Evolutionary conservation across 2,797 vertebrate species (phyloP), one percentile per base, ranked within the genome.

Genomic region (Geotrypetes seraphini): DNA sequence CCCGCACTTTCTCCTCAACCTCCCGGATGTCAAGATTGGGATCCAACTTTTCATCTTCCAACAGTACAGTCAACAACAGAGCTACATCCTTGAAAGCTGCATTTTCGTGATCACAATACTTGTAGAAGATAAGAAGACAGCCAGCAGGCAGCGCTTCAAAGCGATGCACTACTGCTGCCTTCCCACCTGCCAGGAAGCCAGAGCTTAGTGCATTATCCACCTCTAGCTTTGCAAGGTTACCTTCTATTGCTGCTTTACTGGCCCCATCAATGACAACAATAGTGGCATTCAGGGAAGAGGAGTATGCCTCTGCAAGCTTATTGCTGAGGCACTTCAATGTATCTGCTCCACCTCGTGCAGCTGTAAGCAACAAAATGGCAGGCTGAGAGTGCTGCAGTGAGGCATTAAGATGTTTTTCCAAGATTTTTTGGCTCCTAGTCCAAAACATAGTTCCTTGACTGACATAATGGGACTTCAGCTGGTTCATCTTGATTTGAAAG

Each of bases 81-180:
- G 91, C 87, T 24, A 83, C 86, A 0, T 61, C 73, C 56, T 96
- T 97, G 57, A 84, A 96, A 0, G 87, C 91, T 0, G 95, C 84
- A 0, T 78, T 88, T 38, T 96, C 90, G 1, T 99, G 95, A 60
- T 99, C 93, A 16, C 95, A 97, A 53, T 97, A 99, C 50, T 92
- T 96, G 44, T 97, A 96, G 43, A 99, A 97, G 50, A 99, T 96
- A 3, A 97, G 45, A 2, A 91, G 86, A 40, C 93, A 89, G 26
- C 83, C 85, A 5, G 93, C 84, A 1, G 94, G 94, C 46, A 97
- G 71, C 1, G 79, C 79, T 31, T 95, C 92, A 1, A 99, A 80
- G 3, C 68, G 67, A 47, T 85, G 79, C 5, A 85, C 73, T 36
- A 85, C 78, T 1, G 80, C 80, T 22, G 76, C 80, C 8, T 66